phyloP scores from a whole-genome alignment of 2,797 vertebrate species.

The Synanceia verrucosa region DNA sequence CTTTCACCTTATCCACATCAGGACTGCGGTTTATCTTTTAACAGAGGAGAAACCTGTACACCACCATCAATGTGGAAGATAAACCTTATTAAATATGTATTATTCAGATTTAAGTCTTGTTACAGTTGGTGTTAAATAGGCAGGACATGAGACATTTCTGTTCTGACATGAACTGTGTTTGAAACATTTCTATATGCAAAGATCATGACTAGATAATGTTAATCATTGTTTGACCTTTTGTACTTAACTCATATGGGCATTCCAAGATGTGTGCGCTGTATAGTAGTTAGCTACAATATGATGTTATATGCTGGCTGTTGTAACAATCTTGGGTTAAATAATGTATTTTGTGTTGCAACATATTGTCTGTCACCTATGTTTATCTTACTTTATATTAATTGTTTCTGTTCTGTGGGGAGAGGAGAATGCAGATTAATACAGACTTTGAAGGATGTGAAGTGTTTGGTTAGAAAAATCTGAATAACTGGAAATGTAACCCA shows the following conservation, averaged over 20 bases:
- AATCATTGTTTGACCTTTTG: background rate
- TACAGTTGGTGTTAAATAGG: background rate
- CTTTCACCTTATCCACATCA: slow-evolving; percentile 36
- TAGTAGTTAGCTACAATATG: slow-evolving; percentile 10
- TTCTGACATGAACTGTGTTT: background rate
- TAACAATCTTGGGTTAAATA: slow-evolving; percentile 23
- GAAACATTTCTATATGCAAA: slow-evolving; percentile 6
- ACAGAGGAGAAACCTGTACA: background rate
- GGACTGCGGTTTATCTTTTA: slow-evolving; percentile 15
- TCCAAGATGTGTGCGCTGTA: background rate
- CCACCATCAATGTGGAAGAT: slow-evolving; percentile 4
- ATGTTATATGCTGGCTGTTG: slow-evolving; percentile 1
- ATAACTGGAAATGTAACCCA: slow-evolving; percentile 23
- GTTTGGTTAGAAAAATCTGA: background rate
- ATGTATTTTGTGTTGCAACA: slow-evolving; percentile 37
- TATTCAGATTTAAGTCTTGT: background rate
- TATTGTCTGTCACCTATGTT: slow-evolving; percentile 20
- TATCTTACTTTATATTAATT: slow-evolving; percentile 21
- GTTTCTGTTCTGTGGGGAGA: slow-evolving; percentile 26
- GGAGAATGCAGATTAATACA: slow-evolving; percentile 7
- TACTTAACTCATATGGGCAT: background rate
- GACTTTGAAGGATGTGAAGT: slow-evolving; percentile 10
- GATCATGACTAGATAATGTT: slow-evolving; percentile 30
- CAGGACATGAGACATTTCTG: background rate
- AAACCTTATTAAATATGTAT: background rate